These are phyloP conservation scores for Taphrorychus bicolor DNA, from an alignment of 2,888 invertebrate species.

Conservation along the genomic window DNA sequence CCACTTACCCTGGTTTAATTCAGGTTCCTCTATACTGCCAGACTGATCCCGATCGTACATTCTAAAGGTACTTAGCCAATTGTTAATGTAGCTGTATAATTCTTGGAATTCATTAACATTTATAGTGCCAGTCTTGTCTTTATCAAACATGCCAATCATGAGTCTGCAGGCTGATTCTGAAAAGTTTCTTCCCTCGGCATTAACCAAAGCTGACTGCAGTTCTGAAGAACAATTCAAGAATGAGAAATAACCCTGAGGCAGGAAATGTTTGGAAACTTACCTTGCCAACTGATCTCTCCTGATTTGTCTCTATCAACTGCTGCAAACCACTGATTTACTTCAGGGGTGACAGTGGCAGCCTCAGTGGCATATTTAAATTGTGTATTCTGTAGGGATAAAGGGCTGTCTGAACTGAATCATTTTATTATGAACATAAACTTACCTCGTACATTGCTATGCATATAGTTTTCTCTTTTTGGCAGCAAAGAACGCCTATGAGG, in stretches of 20 bases:
- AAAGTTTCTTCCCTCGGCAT: constrained; percentile 84
- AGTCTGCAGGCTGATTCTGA: constrained; percentile 83
- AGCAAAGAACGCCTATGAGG: too few species aligned
- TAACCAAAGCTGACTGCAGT: constrained; percentile 80
- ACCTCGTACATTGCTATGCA: constrained; percentile 17
- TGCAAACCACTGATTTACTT: constrained; percentile 83
- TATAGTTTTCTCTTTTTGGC: too few species aligned
- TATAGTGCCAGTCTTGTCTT: constrained; percentile 83
- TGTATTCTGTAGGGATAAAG: constrained; percentile 20
- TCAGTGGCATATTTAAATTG: constrained; percentile 35
- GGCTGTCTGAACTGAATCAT: too few species aligned
- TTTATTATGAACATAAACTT: too few species aligned
- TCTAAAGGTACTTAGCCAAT: constrained; percentile 86
- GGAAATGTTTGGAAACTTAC: too few species aligned
- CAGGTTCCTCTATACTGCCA: constrained; percentile 82
- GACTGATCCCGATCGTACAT: constrained; percentile 87
- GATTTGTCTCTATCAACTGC: constrained; percentile 85
- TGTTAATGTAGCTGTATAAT: constrained; percentile 85
- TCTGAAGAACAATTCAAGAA: constrained; percentile 59
- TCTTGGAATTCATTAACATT: constrained; percentile 85
- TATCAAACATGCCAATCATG: constrained; percentile 93
- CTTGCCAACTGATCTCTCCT: constrained; percentile 75
- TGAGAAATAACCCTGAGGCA: too few species aligned
- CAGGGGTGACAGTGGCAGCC: constrained; percentile 65
- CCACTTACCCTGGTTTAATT: constrained; percentile 73